These are phyloP conservation scores for Numida meleagris DNA, from an alignment of 2,113 vertebrate species.

Conservation along the genomic window DNA sequence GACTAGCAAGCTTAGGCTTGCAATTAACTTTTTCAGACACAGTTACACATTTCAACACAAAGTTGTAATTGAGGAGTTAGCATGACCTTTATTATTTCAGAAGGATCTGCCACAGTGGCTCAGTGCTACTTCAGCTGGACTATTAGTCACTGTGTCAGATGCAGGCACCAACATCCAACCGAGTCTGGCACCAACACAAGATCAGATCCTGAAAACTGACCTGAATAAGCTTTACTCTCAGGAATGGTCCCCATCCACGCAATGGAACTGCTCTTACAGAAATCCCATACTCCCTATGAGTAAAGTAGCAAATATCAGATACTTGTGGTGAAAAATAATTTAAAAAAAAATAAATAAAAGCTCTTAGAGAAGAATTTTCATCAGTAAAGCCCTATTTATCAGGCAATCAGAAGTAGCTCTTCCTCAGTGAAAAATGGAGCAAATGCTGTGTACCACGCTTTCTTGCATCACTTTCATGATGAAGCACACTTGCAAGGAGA, in stretches of 20 bases:
- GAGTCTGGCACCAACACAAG: not conserved
- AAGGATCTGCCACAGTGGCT: constrained; percentile 20
- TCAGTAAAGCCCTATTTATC: not conserved
- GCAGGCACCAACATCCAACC: not conserved
- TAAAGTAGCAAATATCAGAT: not conserved
- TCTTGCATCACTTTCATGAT: not conserved
- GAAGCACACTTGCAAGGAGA: not conserved
- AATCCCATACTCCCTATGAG: not conserved
- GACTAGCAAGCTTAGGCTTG: constrained; percentile 6
- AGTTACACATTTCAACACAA: constrained; percentile 47
- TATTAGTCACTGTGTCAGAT: not conserved
- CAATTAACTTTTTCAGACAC: constrained; percentile 43
- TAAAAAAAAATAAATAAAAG: not conserved
- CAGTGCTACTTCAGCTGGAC: constrained; percentile 25
- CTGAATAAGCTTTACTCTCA: constrained; percentile 2
- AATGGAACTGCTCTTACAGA: not conserved
- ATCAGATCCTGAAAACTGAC: constrained; percentile 68
- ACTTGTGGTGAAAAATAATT: not conserved
- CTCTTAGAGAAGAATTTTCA: not conserved
- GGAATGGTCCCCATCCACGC: not conserved
- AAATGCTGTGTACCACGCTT: not conserved
- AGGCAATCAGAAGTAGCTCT: not conserved
- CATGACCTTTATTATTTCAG: constrained; percentile 56
- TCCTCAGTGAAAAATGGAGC: not conserved
- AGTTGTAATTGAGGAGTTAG: constrained; percentile 44